Percentiles rank a stretch among this genome's conserved stretches.
Evolutionary conservation across 1,140 invertebrate species (phyloP).

Genomic region (Drosophila murphyi): DNA sequence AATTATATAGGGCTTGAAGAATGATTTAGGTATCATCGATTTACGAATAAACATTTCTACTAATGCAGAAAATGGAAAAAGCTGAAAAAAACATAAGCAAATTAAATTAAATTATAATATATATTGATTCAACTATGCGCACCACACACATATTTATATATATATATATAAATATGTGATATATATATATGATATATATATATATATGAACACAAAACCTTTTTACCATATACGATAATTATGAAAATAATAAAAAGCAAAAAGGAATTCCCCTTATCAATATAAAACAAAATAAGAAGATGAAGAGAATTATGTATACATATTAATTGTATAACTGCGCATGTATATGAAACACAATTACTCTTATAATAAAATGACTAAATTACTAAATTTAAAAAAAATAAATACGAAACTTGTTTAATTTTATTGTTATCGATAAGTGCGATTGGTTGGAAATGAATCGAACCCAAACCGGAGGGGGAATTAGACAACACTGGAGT

Average conservation of each 20-base stretch:
- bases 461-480: too few species aligned
- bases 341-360: conserved; percentile 50
- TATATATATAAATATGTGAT: background rate
- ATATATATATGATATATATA: too few species aligned
- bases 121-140: conserved; percentile 39
- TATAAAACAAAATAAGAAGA: conserved; percentile 3
- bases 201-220: conserved; percentile 1
- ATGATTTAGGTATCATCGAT: conserved; percentile 10
- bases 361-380: conserved; percentile 47
- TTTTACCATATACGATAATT: conserved; percentile 37
- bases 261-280: conserved; percentile 40
- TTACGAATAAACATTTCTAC: conserved; percentile 17
- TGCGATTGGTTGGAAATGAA: too few species aligned
- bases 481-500: too few species aligned
- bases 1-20: conserved; percentile 36
- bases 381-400: background rate
- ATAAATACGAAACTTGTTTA: too few species aligned
- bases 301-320: conserved; percentile 37
- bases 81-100: conserved; percentile 7
- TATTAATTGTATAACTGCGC: conserved; percentile 16
- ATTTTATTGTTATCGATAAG: too few species aligned
- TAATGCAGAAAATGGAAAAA: background rate
- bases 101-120: conserved; percentile 32
- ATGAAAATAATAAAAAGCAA: conserved; percentile 31
- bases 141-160: conserved; percentile 28